phyloP scores from a whole-genome alignment of 1,140 invertebrate genomes.

The Triops cancriformis region DNA sequence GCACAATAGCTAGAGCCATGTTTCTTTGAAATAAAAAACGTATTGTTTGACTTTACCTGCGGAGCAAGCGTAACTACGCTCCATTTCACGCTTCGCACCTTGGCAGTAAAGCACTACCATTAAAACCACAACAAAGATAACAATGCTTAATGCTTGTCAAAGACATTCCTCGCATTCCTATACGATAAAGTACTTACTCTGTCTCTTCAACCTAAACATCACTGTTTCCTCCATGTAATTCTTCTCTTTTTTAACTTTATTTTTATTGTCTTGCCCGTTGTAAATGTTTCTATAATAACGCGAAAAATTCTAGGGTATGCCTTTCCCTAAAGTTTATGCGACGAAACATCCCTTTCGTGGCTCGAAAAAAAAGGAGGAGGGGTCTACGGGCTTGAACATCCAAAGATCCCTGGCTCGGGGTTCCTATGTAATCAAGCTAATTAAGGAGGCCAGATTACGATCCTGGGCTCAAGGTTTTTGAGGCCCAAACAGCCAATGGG shows the following conservation, averaged over 20 bases:
- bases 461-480: neutral
- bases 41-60: neutral
- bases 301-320: neutral
- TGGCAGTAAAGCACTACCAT: neutral
- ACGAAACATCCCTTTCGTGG: too few species aligned
- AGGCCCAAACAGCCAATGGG: neutral
- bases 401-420: neutral
- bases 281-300: neutral
- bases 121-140: neutral
- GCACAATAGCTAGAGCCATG: neutral
- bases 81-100: neutral
- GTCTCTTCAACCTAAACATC: neutral
- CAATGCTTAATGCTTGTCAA: neutral
- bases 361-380: neutral
- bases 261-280: neutral
- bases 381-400: neutral
- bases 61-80: neutral
- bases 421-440: conserved; percentile 14
- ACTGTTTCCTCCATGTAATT: neutral
- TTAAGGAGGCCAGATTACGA: conserved; percentile 5
- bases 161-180: neutral
- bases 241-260: too few species aligned
- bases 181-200: neutral
- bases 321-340: too few species aligned
- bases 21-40: neutral